These are phyloP conservation scores for Drosophila limbata DNA, from an alignment of 2,888 invertebrate species.

Conservation along the genomic window DNA sequence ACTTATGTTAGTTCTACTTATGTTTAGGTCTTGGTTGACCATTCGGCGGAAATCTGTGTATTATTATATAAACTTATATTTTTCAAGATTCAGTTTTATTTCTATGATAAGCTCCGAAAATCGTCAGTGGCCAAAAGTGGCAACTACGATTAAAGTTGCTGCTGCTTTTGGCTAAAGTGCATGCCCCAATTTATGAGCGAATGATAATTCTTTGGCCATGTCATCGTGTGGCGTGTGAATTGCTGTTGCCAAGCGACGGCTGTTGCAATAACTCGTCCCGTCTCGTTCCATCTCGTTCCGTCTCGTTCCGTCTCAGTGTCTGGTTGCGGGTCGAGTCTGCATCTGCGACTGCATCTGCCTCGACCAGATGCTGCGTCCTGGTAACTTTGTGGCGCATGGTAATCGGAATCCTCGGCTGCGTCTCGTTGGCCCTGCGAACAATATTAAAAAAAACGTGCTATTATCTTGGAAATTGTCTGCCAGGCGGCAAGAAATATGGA, in stretches of 20 bases:
- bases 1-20: no score
- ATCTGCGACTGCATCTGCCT: slow-evolving; percentile 7
- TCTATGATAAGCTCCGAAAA: background rate
- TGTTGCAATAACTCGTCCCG: slow-evolving; percentile 67
- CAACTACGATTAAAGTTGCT: background rate
- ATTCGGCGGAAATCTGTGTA: no score
- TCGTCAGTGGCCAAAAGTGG: no score
- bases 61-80: no score
- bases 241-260: slow-evolving; percentile 45
- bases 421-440: slow-evolving; percentile 37
- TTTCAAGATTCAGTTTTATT: background rate
- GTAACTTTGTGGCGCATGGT: slow-evolving; percentile 63
- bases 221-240: slow-evolving; percentile 63
- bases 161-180: slow-evolving; percentile 37
- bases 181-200: slow-evolving; percentile 67
- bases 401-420: slow-evolving; percentile 63
- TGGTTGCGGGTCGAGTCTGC: slow-evolving; percentile 12
- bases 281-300: slow-evolving; percentile 49
- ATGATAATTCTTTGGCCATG: slow-evolving; percentile 68
- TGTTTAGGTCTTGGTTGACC: no score
- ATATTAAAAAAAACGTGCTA: slow-evolving; percentile 61
- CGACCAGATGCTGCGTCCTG: slow-evolving; percentile 42
- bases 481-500: slow-evolving; percentile 81
- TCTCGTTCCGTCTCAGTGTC: slow-evolving; percentile 44
- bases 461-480: slow-evolving; percentile 84